Evolutionary conservation across 2,888 invertebrate species (phyloP).

Genomic region (Chloroclysta siterata): DNA sequence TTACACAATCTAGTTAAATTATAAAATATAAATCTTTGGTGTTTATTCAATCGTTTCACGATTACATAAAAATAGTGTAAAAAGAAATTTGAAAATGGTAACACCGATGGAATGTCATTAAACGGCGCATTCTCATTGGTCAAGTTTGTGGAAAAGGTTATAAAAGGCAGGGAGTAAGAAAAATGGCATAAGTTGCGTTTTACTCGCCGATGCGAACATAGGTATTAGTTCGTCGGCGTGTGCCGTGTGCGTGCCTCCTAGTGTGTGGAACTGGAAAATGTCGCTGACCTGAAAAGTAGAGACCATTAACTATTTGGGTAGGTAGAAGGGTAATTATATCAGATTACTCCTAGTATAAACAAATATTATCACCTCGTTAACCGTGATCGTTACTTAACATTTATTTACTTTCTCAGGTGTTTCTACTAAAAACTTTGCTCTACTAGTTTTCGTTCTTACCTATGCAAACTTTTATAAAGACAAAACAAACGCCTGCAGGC

Average conservation of each 20-base stretch:
- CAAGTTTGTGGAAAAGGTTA: slow-evolving; percentile 49
- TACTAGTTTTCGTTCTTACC: too few species aligned
- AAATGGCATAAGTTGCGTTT: slow-evolving; percentile 44
- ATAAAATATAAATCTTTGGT: slow-evolving; percentile 53
- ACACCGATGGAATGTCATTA: slow-evolving; percentile 34
- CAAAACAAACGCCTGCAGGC: too few species aligned
- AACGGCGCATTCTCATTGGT: slow-evolving; percentile 49
- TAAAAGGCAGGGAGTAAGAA: slow-evolving; percentile 55
- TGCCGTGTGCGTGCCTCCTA: slow-evolving; percentile 83
- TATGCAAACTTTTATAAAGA: too few species aligned
- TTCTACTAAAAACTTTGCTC: too few species aligned
- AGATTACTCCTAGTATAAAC: too few species aligned
- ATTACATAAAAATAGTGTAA: slow-evolving; percentile 48
- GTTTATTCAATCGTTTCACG: slow-evolving; percentile 61
- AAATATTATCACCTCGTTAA: too few species aligned
- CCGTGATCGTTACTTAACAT: too few species aligned
- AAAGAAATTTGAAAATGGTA: slow-evolving; percentile 41
- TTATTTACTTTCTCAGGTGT: too few species aligned
- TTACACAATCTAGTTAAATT: slow-evolving; percentile 45
- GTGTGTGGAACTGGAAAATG: slow-evolving; percentile 89
- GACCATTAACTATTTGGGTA: neutral
- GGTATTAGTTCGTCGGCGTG: slow-evolving; percentile 77
- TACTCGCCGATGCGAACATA: slow-evolving; percentile 62
- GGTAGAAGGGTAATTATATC: too few species aligned
- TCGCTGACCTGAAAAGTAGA: slow-evolving; percentile 86